Percentiles rank a stretch among this genome's conserved stretches.
Evolutionary conservation across 2,797 vertebrate species (phyloP).

Genomic region (Macroramphosus scolopax): DNA sequence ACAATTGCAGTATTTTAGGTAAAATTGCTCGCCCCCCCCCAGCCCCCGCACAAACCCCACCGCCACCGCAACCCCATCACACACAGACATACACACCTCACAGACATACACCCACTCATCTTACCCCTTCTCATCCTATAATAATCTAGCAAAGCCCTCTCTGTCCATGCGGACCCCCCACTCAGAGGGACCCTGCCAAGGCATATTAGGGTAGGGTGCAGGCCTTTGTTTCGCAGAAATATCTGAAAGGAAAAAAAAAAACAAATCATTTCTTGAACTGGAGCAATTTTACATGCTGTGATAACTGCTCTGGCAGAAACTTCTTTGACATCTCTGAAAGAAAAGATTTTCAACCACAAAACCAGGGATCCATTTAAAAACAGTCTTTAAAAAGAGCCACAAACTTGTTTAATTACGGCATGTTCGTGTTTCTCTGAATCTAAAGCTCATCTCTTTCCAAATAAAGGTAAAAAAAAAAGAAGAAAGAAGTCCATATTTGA

Average conservation of each 20-base stretch:
- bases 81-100: slow-evolving; percentile 51
- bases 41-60: no score
- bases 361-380: slow-evolving; percentile 81
- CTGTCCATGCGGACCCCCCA: slow-evolving; percentile 82
- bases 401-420: slow-evolving; percentile 97
- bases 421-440: slow-evolving; percentile 71
- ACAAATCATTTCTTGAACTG: slow-evolving; percentile 91
- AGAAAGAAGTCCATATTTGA: slow-evolving; percentile 50
- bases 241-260: slow-evolving; percentile 68
- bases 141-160: slow-evolving; percentile 77
- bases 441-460: slow-evolving; percentile 68
- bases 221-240: slow-evolving; percentile 92
- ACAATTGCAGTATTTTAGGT: slow-evolving; percentile 85
- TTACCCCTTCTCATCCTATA: slow-evolving; percentile 73
- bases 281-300: slow-evolving; percentile 99
- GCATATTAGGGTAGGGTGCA: slow-evolving; percentile 80
- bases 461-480: slow-evolving; percentile 79
- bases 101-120: slow-evolving; percentile 45
- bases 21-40: slow-evolving; percentile 76
- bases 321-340: slow-evolving; percentile 92
- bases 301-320: slow-evolving; percentile 98
- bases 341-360: slow-evolving; percentile 90
- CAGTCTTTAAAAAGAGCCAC: slow-evolving; percentile 89
- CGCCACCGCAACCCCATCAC: slow-evolving; percentile 42
- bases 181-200: slow-evolving; percentile 81